A percentile compares a stretch with the other conserved stretches of the same genome.
Conservation (phyloP, 2,888 invertebrate species). For the Rambutsinella grinnellia region DNA sequence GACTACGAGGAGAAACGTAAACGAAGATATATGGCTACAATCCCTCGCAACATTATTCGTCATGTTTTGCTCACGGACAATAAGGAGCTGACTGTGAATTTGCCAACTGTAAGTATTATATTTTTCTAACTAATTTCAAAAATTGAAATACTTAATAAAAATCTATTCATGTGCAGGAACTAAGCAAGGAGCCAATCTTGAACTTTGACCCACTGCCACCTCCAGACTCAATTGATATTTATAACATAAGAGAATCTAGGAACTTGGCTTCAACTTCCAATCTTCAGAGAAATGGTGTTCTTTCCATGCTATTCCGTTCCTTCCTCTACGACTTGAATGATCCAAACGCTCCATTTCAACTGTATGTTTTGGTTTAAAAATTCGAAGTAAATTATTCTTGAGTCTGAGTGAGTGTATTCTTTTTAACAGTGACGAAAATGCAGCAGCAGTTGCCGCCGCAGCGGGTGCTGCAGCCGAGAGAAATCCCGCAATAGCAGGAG, state of each 20-base stretch:
- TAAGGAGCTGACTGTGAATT: slow-evolving; percentile 75
- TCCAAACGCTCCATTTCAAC: slow-evolving; percentile 68
- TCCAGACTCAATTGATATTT: slow-evolving; percentile 79
- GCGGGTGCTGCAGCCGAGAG: slow-evolving; percentile 63
- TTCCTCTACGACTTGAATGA: slow-evolving; percentile 76
- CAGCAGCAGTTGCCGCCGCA: slow-evolving; percentile 55
- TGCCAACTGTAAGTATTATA: slow-evolving; percentile 72
- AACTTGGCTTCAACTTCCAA: slow-evolving; percentile 65
- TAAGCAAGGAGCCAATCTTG: slow-evolving; percentile 74
- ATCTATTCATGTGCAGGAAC: slow-evolving; percentile 68
- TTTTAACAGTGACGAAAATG: slow-evolving; percentile 27
- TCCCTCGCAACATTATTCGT: slow-evolving; percentile 77
- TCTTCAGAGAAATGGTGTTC: slow-evolving; percentile 61
- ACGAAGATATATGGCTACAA: slow-evolving; percentile 74
- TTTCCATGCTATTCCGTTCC: slow-evolving; percentile 79
- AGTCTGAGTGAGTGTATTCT: slow-evolving; percentile 7
- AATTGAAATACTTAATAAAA: background rate
- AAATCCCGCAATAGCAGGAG: slow-evolving; percentile 42
- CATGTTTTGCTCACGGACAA: slow-evolving; percentile 81
- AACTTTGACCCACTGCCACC: slow-evolving; percentile 87
- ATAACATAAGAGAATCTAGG: slow-evolving; percentile 71
- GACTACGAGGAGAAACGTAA: slow-evolving; percentile 76
- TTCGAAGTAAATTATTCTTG: background rate
- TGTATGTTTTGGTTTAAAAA: slow-evolving; percentile 15
- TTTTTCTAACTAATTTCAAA: too few relatives aligned